Evolutionary conservation across 2,888 invertebrate genomes (phyloP).

Genomic region (Ophion ellenae): DNA sequence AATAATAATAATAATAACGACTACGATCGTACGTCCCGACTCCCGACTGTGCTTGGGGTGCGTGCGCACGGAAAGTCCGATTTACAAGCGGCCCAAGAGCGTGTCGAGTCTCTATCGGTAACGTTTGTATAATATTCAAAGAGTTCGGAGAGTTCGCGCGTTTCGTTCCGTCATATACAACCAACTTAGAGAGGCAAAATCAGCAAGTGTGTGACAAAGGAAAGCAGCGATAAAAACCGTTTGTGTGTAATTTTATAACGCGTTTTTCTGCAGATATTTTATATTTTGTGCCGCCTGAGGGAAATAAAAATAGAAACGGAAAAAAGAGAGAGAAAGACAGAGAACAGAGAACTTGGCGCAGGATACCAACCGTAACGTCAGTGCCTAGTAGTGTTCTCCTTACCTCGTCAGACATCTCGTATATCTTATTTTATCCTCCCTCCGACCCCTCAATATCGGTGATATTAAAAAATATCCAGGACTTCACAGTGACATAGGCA

Average conservation of each 20-base stretch:
- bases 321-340: not conserved
- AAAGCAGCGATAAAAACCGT: slow-evolving; percentile 6
- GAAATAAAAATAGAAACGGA: not conserved
- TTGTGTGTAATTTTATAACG: not conserved
- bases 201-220: not conserved
- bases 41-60: not conserved
- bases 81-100: not conserved
- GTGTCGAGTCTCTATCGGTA: not conserved
- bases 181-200: slow-evolving; percentile 13
- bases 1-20: slow-evolving; percentile 28
- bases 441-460: not conserved
- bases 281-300: not conserved
- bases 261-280: not conserved
- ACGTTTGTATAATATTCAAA: slow-evolving; percentile 9
- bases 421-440: slow-evolving; percentile 39
- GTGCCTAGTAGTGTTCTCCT: slow-evolving; percentile 32
- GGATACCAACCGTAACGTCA: slow-evolving; percentile 14
- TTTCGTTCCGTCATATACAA: slow-evolving; percentile 38
- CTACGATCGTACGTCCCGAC: slow-evolving; percentile 13
- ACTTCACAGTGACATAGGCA: not conserved
- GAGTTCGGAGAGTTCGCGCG: slow-evolving; percentile 24
- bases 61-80: not conserved
- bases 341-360: slow-evolving; percentile 21
- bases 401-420: slow-evolving; percentile 35
- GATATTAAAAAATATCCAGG: slow-evolving; percentile 31